Percentiles rank a stretch among this genome's conserved stretches.
Evolutionary conservation across 2,113 vertebrate species (phyloP).

Genomic region (Falcunculus frontatus): DNA sequence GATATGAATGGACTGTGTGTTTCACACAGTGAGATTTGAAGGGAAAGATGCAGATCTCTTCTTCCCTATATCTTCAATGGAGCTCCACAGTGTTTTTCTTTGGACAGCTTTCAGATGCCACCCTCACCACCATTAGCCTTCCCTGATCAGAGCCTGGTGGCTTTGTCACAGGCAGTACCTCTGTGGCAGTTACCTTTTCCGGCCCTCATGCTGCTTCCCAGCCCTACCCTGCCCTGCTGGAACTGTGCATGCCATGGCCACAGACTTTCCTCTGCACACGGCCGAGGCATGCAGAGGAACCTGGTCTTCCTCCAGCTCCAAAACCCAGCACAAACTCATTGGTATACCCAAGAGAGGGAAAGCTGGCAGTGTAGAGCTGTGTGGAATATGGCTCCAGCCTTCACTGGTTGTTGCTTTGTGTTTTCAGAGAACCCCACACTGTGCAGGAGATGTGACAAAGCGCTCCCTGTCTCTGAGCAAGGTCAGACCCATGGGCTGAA

Average conservation of each 20-base stretch:
- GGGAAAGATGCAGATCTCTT: neutral
- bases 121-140: neutral
- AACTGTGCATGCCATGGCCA: fast-evolving
- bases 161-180: neutral
- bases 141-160: neutral
- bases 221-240: neutral
- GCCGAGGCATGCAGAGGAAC: neutral
- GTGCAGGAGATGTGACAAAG: neutral
- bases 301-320: neutral
- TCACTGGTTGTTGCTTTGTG: fast-evolving
- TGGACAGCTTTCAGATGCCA: neutral
- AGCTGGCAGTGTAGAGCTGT: neutral
- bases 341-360: neutral
- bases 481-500: neutral
- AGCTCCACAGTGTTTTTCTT: neutral
- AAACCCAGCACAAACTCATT: neutral
- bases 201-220: neutral
- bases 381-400: neutral
- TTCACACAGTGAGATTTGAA: neutral
- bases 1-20: neutral
- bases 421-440: neutral
- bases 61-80: neutral
- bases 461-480: neutral
- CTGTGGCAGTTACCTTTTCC: neutral
- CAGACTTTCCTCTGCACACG: neutral